Base-by-base conservation (phyloP, 2,797 vertebrate species). In the Otolemur crassicaudatus region DNA sequence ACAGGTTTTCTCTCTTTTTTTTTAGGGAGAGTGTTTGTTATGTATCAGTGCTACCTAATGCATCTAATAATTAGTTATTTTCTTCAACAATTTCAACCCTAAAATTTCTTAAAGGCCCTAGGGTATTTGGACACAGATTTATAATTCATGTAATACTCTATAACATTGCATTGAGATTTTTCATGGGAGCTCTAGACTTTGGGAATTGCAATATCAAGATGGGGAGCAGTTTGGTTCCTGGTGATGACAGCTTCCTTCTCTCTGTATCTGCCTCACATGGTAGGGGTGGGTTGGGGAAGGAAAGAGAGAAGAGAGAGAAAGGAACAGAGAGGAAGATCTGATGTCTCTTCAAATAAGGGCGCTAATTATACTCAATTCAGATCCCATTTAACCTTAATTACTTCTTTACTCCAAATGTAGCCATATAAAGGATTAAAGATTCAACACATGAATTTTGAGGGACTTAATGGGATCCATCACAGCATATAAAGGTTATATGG, bases 231-330 rank as follows among this genome's bases (percentile, higher is more conserved):
- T 95, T 70, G 25, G 43, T n/a, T 73, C n/a, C 56, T 20, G 19
- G 56, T 70, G 40, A 72, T 70, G 43, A 90, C 10, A 49, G 13
- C 22, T 14, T 2, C 25, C 27, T 69, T 82, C 1, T 69, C 58
- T 7, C 22, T 58, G 11, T 10, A 13, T 83, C 11, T 27, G 7
- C 17, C 14, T 58, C 7, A 43, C 1, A 12, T 46, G 13, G 23
- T 80, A 2, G 2, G 31, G 8, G 16, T 29, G 53, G 4, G 34
- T 14, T 8, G n/a, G 17, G 19, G 5, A 40, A 34, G 4, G 6
- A 2, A 19, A 20, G 70, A 31, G 4, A 0, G 2, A 19, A 9
- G 14, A 3, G 1, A 3, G 2, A 10, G 17, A 4, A 2, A 27
- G 17, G 9, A 61, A 93, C 2, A 2, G 3, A 25, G 9, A 20